phyloP scores from a whole-genome alignment of 23 tunicate species.

The Aplidium turbinatum region DNA sequence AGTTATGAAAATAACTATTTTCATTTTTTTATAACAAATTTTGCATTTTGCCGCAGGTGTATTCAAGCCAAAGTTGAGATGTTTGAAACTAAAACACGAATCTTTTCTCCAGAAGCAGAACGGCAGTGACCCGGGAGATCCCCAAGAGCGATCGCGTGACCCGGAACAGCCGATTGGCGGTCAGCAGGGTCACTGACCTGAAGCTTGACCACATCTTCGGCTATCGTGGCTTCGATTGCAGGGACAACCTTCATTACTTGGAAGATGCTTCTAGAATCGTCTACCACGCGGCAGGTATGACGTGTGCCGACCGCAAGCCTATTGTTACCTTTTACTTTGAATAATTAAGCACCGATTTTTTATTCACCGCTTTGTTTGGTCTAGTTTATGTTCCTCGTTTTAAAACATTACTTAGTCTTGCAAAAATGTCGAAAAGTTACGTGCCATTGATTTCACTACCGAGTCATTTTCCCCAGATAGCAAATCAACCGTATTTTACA shows the following conservation, averaged over 20 bases:
- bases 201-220: slow-evolving; percentile 92
- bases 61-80: too few relatives aligned
- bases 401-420: too few relatives aligned
- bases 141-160: slow-evolving; percentile 48
- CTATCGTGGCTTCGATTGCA: slow-evolving; percentile 96
- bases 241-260: slow-evolving; percentile 82
- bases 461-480: too few relatives aligned
- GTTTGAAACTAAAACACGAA: background rate
- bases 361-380: too few relatives aligned
- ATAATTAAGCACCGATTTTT: too few relatives aligned
- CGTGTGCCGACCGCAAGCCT: too few relatives aligned
- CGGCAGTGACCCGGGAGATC: slow-evolving; percentile 51
- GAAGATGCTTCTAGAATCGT: slow-evolving; percentile 71
- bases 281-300: slow-evolving; percentile 98
- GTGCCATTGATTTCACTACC: too few relatives aligned
- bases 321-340: too few relatives aligned
- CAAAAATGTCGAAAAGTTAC: too few relatives aligned
- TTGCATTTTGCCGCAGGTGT: background rate
- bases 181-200: slow-evolving; percentile 53
- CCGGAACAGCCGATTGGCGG: slow-evolving; percentile 2
- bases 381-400: too few relatives aligned
- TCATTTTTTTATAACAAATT: background rate
- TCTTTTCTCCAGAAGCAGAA: slow-evolving; percentile 12
- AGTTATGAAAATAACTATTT: background rate
- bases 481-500: too few relatives aligned